These are phyloP conservation scores for Camponotus vicinus DNA, from an alignment of 1,140 invertebrate species.

Conservation along the genomic window DNA sequence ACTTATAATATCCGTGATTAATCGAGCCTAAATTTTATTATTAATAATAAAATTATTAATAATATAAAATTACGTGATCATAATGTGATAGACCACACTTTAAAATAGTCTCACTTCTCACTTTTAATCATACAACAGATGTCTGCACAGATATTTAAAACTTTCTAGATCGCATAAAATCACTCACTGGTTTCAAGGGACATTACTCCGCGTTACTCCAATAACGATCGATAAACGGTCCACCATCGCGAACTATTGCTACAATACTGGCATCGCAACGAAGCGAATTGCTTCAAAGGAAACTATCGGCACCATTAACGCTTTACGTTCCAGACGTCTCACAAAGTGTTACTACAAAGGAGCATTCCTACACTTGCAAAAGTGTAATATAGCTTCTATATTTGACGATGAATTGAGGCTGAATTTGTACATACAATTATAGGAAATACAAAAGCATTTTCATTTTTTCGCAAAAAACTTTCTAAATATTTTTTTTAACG, in stretches of 20 bases:
- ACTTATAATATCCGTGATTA: neutral
- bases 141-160: conserved; percentile 13
- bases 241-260: conserved; percentile 33
- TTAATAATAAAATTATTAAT: conserved; percentile 14
- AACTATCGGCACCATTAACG: conserved; percentile 45
- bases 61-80: neutral
- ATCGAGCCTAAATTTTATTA: neutral
- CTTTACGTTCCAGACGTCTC: conserved; percentile 33
- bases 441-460: neutral
- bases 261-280: conserved; percentile 46
- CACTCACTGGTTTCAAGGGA: neutral
- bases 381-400: neutral
- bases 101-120: conserved; percentile 10
- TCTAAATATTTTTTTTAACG: neutral
- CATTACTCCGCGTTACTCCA: conserved; percentile 25
- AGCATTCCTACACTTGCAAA: conserved; percentile 10
- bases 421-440: conserved; percentile 1
- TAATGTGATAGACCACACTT: neutral
- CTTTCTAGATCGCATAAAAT: conserved; percentile 23
- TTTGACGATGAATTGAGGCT: neutral
- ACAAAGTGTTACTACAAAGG: conserved; percentile 15
- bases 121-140: conserved; percentile 33
- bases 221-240: conserved; percentile 30
- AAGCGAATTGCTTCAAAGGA: conserved; percentile 52
- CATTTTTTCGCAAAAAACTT: neutral